phyloP scores from a whole-genome alignment of 2,113 vertebrate species.

The Bucco capensis region DNA sequence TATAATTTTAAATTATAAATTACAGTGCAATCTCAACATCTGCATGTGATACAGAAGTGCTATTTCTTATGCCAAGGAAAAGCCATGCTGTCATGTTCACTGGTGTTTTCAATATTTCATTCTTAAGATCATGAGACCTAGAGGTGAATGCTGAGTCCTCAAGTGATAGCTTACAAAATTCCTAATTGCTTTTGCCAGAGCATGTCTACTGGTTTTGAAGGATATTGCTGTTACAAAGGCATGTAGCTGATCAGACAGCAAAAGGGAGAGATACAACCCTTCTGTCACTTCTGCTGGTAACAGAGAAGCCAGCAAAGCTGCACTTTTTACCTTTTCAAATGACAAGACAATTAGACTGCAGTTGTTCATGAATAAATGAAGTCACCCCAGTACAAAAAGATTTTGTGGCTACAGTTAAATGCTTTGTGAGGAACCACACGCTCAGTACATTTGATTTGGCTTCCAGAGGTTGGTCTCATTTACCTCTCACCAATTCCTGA shows the following conservation, averaged over 20 bases:
- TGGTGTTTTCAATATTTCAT: constrained; percentile 22
- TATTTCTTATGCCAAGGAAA: background rate
- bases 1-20: background rate
- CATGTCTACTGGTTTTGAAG: background rate
- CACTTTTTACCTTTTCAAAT: background rate
- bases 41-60: background rate
- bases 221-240: background rate
- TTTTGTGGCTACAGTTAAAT: background rate
- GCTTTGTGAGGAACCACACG: rapidly evolving
- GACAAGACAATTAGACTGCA: background rate
- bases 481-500: rapidly evolving
- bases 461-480: background rate
- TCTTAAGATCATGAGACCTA: background rate
- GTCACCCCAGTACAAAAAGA: background rate
- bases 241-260: background rate
- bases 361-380: background rate
- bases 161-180: background rate
- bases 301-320: background rate
- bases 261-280: background rate
- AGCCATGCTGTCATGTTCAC: background rate
- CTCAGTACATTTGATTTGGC: background rate
- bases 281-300: background rate
- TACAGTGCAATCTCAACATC: background rate
- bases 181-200: constrained; percentile 12
- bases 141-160: background rate